Conservation (phyloP, 2,113 vertebrate genomes). For the Otolemur garnettii region DNA sequence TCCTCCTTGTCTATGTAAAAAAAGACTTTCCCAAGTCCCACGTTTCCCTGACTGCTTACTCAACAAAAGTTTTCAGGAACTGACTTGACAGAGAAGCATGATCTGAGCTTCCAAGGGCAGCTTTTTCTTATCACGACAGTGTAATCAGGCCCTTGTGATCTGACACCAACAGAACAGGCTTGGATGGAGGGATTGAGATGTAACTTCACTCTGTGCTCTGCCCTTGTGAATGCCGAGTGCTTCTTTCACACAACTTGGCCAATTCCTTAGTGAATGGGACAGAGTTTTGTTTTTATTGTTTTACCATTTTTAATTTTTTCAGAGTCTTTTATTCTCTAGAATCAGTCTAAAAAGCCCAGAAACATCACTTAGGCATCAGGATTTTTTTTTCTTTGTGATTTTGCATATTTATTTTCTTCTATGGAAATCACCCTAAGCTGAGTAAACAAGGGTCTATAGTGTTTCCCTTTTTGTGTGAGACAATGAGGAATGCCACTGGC, state of each 20-base stretch:
- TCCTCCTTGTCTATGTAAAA: conserved; percentile 37
- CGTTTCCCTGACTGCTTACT: neutral
- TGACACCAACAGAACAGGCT: neutral
- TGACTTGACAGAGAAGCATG: neutral
- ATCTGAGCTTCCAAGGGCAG: conserved; percentile 18
- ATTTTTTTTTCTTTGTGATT: conserved; percentile 60
- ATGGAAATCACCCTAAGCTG: conserved; percentile 41
- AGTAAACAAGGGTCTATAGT: conserved; percentile 12
- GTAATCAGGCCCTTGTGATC: conserved; percentile 51
- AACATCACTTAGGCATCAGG: conserved; percentile 53
- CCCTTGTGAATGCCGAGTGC: neutral
- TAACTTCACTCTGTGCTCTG: neutral
- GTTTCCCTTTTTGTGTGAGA: conserved; percentile 48
- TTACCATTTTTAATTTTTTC: neutral
- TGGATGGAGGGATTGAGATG: neutral
- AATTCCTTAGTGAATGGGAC: conserved; percentile 31
- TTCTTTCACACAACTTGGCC: neutral
- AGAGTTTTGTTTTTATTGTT: conserved; percentile 15
- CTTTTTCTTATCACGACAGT: conserved; percentile 27
- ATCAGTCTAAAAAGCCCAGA: neutral
- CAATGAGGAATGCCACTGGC: conserved; percentile 11
- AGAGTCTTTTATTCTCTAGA: neutral
- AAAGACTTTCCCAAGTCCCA: neutral
- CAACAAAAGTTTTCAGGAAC: conserved; percentile 61
- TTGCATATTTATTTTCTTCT: conserved; percentile 59